Base-by-base conservation (phyloP, 1,140 invertebrate genomes). In the Apis dorsata region DNA sequence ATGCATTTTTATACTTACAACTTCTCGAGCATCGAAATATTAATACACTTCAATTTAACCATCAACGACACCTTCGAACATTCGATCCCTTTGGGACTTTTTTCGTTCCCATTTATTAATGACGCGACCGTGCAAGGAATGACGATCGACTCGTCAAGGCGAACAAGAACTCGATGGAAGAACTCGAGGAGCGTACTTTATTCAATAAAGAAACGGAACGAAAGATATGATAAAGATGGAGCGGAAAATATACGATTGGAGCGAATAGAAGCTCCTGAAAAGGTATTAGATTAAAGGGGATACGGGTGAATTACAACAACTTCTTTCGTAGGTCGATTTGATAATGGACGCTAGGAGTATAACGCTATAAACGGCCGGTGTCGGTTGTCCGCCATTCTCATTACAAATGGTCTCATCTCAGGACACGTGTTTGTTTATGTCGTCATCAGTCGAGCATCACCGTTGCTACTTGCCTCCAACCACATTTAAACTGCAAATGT, bases 351-450 rank as follows among this genome's bases (percentile, higher is more conserved):
- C 74, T 74, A 73, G 51, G 81, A 78, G 73, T 55, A 55, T 70
- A 74, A 44, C 73, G 19, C 69, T 62, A 51, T n/a, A 60, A 12
- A 59, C 12, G 53, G 62, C 34, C 65, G 57, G 65, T 71, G 70
- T 62, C 65, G 34, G 69, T 72, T 85, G 78, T 79, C 85, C 79
- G 57, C 83, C 79, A 72, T 85, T 87, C 83, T 87, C 83, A 87
- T 88, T 88, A 88, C 86, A 87, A 87, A 88, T 88, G 79, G 83
- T 88, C 79, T 87, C 86, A 87, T 88, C 74, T 57, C 63, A 72
- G 34, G 86, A 88, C 86, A 87, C 75, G 86, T 85, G 86, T 88
- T 85, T 87, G 86, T 88, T 88, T 88, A 88, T 87, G 86, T 76
- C 79, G 79, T 76, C 86, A 81, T 88, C 85, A 85, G 83, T 87